phyloP scores from a whole-genome alignment of 2,113 vertebrate species.

The Columba livia region DNA sequence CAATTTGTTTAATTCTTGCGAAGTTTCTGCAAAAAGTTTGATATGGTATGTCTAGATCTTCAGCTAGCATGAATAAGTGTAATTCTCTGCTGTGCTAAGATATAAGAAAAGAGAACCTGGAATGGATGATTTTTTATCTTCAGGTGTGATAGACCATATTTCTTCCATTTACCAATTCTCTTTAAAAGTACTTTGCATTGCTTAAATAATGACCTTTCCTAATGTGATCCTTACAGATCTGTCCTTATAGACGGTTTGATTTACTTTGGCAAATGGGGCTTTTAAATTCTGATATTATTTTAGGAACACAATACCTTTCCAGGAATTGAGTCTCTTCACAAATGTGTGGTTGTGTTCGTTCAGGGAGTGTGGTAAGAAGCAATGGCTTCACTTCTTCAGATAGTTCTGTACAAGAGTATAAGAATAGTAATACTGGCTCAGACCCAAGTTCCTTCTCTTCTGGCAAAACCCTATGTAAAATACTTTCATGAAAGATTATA shows the following conservation, averaged over 20 bases:
- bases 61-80: neutral
- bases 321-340: neutral
- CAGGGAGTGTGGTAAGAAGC: neutral
- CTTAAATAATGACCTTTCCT: neutral
- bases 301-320: neutral
- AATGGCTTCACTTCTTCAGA: neutral
- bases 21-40: neutral
- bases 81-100: neutral
- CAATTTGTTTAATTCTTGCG: neutral
- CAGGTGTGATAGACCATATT: neutral
- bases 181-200: neutral
- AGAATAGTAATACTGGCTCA: conserved; percentile 10
- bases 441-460: conserved; percentile 27
- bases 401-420: neutral
- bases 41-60: neutral
- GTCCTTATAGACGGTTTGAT: neutral
- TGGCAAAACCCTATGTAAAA: conserved; percentile 28
- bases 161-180: neutral
- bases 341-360: neutral
- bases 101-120: neutral
- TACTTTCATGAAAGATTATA: conserved; percentile 26
- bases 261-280: neutral
- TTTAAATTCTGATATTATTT: neutral
- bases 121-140: neutral
- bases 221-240: neutral